phyloP scores from a whole-genome alignment of 1,140 invertebrate genomes.

The Scylla paramamosain region DNA sequence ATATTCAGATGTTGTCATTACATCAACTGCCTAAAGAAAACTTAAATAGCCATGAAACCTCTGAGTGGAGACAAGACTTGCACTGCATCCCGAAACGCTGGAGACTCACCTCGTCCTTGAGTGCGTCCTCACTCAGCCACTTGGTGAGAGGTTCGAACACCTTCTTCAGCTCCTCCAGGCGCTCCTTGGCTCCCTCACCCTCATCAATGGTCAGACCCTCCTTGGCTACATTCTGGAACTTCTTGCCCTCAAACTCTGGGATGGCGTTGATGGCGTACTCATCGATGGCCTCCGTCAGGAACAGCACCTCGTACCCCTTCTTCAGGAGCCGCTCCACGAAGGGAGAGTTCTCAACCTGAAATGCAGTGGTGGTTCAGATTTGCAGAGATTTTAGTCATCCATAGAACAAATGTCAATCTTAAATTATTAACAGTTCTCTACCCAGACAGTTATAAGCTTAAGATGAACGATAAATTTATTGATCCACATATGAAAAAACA shows the following conservation, averaged over 20 bases:
- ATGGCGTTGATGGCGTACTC: constrained; percentile 98
- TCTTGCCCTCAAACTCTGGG: constrained; percentile 99
- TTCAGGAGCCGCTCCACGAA: constrained; percentile 96
- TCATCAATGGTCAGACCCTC: constrained; percentile 96
- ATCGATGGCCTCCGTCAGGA: constrained; percentile 97
- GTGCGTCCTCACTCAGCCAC: constrained; percentile 92
- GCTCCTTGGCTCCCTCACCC: constrained; percentile 90
- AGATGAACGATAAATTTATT: no score
- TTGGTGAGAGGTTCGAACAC: constrained; percentile 94
- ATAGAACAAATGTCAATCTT: no score
- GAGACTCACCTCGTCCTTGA: constrained; percentile 88
- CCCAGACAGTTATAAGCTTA: no score
- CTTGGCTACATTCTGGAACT: constrained; percentile 99
- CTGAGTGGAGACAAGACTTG: no score
- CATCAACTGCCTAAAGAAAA: no score
- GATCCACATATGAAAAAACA: no score
- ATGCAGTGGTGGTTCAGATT: neutral
- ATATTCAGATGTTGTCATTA: no score
- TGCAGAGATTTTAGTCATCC: no score
- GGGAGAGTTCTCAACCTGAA: constrained; percentile 91
- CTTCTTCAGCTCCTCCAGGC: constrained; percentile 89
- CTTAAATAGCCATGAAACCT: no score
- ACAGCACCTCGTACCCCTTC: constrained; percentile 98
- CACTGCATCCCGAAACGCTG: no score
- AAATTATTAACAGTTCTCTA: no score